A percentile compares a stretch with the other conserved stretches of the same genome.
These are phyloP conservation scores for Eilema griseolum DNA, from an alignment of 2,888 invertebrate genomes.

Conservation along the genomic window DNA sequence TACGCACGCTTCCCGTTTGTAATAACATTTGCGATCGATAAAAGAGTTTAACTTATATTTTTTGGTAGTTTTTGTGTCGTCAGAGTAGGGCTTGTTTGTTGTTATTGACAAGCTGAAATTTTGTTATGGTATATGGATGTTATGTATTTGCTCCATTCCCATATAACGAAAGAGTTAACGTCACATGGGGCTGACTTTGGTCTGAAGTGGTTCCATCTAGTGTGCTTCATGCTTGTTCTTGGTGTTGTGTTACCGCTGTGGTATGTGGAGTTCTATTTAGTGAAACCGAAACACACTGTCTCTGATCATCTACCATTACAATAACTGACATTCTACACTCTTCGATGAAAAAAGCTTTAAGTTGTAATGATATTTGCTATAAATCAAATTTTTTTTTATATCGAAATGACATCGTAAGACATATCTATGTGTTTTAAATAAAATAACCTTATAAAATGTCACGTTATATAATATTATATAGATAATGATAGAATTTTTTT, in stretches of 20 bases:
- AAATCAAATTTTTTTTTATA: constrained; percentile 64
- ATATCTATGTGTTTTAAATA: too few species aligned
- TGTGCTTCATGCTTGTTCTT: constrained; percentile 89
- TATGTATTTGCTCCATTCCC: too few species aligned
- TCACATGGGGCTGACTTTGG: constrained; percentile 94
- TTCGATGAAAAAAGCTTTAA: constrained; percentile 75
- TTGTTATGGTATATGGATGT: background rate
- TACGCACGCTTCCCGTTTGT: constrained; percentile 73
- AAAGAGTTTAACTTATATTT: constrained; percentile 47
- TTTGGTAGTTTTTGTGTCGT: constrained; percentile 14
- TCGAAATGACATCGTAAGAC: too few species aligned
- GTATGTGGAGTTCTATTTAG: constrained; percentile 76
- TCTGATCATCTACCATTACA: constrained; percentile 60
- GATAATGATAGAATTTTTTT: too few species aligned
- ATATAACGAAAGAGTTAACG: constrained; percentile 88
- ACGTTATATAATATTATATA: too few species aligned
- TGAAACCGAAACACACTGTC: constrained; percentile 70
- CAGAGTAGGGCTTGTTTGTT: constrained; percentile 8
- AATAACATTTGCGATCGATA: constrained; percentile 73
- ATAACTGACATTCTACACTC: constrained; percentile 54
- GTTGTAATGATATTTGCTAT: constrained; percentile 65
- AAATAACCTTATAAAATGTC: too few species aligned
- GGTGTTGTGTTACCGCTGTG: constrained; percentile 91
- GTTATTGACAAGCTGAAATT: constrained; percentile 2
- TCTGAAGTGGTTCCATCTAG: constrained; percentile 91